Conservation (phyloP, 2,113 vertebrate genomes). For the Peromyscus polionotus region DNA sequence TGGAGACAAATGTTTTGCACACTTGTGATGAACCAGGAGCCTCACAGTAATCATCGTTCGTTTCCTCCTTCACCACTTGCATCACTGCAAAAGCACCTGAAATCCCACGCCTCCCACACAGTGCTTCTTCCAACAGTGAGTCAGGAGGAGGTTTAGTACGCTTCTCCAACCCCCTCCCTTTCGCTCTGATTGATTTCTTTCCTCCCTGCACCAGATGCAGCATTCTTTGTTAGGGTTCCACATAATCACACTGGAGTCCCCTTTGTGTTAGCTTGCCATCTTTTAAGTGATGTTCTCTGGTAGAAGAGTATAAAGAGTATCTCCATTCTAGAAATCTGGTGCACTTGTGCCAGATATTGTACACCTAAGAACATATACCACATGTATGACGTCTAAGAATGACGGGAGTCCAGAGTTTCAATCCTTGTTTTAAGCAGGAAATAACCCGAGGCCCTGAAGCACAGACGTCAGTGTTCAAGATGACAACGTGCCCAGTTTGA, state of each 20-base stretch:
- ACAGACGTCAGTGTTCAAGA: background rate
- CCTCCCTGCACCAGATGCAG: background rate
- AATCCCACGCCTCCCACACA: conserved; percentile 36
- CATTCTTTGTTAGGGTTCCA: background rate
- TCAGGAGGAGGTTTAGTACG: background rate
- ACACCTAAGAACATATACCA: background rate
- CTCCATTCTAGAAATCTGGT: conserved; percentile 45
- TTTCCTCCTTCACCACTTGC: background rate
- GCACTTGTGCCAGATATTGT: background rate
- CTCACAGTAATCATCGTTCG: background rate
- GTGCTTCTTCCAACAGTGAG: conserved; percentile 40
- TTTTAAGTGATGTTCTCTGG: background rate
- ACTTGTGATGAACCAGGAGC: conserved; percentile 28
- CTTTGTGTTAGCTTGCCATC: conserved; percentile 17
- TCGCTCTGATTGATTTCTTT: conserved; percentile 50
- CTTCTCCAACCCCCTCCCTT: conserved; percentile 5
- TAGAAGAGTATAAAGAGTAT: background rate
- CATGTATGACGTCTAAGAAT: background rate
- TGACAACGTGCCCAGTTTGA: background rate
- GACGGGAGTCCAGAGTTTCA: background rate
- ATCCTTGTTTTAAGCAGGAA: background rate
- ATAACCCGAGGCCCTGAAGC: background rate
- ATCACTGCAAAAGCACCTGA: conserved; percentile 29
- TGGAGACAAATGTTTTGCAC: conserved; percentile 38
- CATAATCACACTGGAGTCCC: background rate